Evolutionary conservation across 37 sponge, comb jelly and placozoan species (phyloP).

Genomic region (Hexactinellida sp.): DNA sequence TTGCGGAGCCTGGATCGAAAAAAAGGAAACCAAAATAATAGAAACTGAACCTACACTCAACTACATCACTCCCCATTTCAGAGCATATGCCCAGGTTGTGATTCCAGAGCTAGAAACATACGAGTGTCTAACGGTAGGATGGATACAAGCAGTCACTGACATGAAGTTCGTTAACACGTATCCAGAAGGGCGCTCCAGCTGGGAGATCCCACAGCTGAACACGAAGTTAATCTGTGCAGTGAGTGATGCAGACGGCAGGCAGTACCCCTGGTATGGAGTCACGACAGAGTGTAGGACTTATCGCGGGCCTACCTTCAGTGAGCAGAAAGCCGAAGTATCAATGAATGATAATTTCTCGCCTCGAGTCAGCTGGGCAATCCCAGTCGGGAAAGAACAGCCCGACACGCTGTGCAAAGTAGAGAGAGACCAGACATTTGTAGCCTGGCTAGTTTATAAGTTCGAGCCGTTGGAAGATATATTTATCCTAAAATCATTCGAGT

Average conservation of each 20-base stretch:
- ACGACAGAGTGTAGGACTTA: conserved; percentile 58
- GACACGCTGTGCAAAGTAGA: conserved; percentile 50
- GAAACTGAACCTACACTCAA: conserved; percentile 57
- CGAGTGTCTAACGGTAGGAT: conserved; percentile 61
- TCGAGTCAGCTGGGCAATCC: conserved; percentile 74
- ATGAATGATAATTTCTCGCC: conserved; percentile 86
- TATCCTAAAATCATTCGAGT: conserved; percentile 39
- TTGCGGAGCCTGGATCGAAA: conserved; percentile 41
- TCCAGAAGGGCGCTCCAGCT: conserved; percentile 61
- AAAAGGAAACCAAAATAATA: conserved; percentile 29
- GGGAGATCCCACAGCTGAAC: conserved; percentile 74
- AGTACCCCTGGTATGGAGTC: conserved; percentile 79
- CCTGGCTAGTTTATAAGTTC: conserved; percentile 65
- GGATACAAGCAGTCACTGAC: conserved; percentile 72
- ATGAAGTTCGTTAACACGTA: conserved; percentile 71
- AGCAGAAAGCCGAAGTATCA: conserved; percentile 21
- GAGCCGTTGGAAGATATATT: conserved; percentile 28
- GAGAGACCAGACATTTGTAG: conserved; percentile 64
- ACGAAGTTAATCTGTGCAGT: conserved; percentile 37
- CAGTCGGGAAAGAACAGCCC: conserved; percentile 72
- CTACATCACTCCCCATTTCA: conserved; percentile 72
- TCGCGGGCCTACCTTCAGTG: conserved; percentile 30
- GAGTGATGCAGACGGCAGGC: conserved; percentile 72
- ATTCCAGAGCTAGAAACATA: conserved; percentile 42
- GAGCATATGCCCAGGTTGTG: conserved; percentile 61